These are phyloP conservation scores for Cactoblastis cactorum DNA, from an alignment of 2,888 invertebrate species.

Conservation along the genomic window DNA sequence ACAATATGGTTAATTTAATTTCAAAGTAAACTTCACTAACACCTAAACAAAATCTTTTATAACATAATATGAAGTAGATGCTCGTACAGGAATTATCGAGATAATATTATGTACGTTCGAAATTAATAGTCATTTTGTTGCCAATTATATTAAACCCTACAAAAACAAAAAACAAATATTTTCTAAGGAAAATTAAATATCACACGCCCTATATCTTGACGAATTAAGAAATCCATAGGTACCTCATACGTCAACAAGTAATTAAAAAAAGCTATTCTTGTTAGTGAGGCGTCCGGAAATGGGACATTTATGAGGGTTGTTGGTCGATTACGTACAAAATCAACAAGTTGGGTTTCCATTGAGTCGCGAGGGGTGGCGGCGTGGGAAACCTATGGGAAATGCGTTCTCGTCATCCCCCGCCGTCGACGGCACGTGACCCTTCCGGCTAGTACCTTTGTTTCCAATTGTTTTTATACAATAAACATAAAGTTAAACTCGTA, in stretches of 20 bases:
- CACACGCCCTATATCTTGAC: neutral
- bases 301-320: slow-evolving; percentile 41
- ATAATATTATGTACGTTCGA: no score
- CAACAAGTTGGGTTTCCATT: slow-evolving; percentile 69
- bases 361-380: slow-evolving; percentile 50
- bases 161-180: no score
- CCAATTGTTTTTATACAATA: neutral
- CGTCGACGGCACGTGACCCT: slow-evolving; percentile 62
- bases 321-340: slow-evolving; percentile 59
- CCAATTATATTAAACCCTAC: no score
- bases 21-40: no score
- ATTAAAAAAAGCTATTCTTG: slow-evolving; percentile 36
- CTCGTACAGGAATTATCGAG: no score
- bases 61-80: no score
- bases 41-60: no score
- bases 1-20: no score
- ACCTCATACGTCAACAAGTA: neutral
- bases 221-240: neutral
- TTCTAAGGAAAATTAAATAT: neutral
- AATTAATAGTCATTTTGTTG: no score
- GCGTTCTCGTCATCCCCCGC: slow-evolving; percentile 60
- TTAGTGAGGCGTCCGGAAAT: slow-evolving; percentile 54
- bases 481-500: neutral
- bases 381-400: slow-evolving; percentile 68
- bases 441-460: slow-evolving; percentile 37